These are phyloP conservation scores for Hesperophylax magnus DNA, from an alignment of 1,140 invertebrate species.

Conservation along the genomic window DNA sequence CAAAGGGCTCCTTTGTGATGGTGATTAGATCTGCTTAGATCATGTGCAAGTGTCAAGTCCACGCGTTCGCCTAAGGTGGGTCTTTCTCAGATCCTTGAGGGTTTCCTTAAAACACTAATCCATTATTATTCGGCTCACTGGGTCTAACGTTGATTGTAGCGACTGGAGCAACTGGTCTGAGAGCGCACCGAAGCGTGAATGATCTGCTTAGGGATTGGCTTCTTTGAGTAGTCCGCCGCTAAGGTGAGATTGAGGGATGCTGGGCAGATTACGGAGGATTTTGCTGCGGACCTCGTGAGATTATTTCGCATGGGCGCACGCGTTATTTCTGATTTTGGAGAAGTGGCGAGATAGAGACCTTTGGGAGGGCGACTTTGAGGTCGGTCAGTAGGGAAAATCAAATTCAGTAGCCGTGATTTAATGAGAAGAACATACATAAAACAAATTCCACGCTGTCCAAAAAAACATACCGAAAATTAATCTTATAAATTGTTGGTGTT, in stretches of 20 bases:
- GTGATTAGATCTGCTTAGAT: not conserved
- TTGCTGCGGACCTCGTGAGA: not conserved
- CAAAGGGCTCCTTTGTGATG: slow-evolving; percentile 32
- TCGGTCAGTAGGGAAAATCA: too few relatives aligned
- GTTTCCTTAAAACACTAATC: not conserved
- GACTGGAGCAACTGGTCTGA: not conserved
- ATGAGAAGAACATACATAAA: too few relatives aligned
- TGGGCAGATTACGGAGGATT: not conserved
- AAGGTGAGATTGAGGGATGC: slow-evolving; percentile 14
- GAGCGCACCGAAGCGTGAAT: not conserved
- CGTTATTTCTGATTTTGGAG: slow-evolving; percentile 13
- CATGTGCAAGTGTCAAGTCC: slow-evolving; percentile 37
- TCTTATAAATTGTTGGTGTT: too few relatives aligned
- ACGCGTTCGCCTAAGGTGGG: slow-evolving; percentile 16
- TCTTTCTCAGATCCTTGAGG: not conserved
- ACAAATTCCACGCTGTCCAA: too few relatives aligned
- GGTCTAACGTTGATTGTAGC: not conserved
- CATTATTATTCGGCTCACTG: slow-evolving; percentile 20
- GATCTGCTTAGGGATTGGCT: slow-evolving; percentile 19
- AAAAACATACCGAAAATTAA: too few relatives aligned
- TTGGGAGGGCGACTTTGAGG: too few relatives aligned
- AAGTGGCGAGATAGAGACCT: too few relatives aligned
- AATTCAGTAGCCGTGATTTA: too few relatives aligned
- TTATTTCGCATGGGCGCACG: slow-evolving; percentile 6
- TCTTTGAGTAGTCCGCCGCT: slow-evolving; percentile 17